Evolutionary conservation across 2,888 invertebrate species (phyloP).

Genomic region (Julus scandinavius): DNA sequence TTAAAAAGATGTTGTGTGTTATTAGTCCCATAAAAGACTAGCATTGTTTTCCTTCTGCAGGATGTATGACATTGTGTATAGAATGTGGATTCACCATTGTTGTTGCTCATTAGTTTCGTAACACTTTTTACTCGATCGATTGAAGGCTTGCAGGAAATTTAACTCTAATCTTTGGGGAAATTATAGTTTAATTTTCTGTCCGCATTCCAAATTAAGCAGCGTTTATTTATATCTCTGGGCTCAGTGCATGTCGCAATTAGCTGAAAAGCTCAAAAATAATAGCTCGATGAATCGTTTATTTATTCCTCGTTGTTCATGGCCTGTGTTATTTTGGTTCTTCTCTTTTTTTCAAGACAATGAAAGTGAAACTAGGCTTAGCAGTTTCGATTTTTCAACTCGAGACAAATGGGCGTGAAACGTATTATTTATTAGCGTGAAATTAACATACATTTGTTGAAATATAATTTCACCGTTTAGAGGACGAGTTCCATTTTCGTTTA

Average conservation of each 20-base stretch:
- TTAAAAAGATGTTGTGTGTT: neutral
- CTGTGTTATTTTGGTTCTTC: neutral
- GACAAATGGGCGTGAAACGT: slow-evolving; percentile 3
- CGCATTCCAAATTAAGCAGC: neutral
- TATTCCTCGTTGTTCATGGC: neutral
- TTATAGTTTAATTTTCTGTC: slow-evolving; percentile 18
- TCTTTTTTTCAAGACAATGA: neutral
- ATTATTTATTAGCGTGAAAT: slow-evolving; percentile 43
- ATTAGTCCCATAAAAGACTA: neutral
- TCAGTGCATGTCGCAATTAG: neutral
- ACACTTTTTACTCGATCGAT: neutral
- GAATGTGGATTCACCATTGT: neutral
- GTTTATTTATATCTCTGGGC: neutral
- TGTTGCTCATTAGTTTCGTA: neutral
- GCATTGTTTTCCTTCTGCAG: neutral
- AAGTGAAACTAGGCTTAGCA: neutral
- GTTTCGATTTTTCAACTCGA: slow-evolving; percentile 5
- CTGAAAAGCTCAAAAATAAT: slow-evolving; percentile 37
- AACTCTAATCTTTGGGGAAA: slow-evolving; percentile 20
- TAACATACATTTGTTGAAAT: slow-evolving; percentile 45
- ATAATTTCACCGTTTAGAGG: slow-evolving; percentile 46
- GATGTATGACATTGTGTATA: neutral
- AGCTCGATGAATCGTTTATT: slow-evolving; percentile 39
- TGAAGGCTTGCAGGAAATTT: neutral
- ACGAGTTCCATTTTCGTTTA: slow-evolving; percentile 40